These are phyloP conservation scores for Microctenopoma lineatum DNA, from an alignment of 2,797 vertebrate species.

Conservation along the genomic window DNA sequence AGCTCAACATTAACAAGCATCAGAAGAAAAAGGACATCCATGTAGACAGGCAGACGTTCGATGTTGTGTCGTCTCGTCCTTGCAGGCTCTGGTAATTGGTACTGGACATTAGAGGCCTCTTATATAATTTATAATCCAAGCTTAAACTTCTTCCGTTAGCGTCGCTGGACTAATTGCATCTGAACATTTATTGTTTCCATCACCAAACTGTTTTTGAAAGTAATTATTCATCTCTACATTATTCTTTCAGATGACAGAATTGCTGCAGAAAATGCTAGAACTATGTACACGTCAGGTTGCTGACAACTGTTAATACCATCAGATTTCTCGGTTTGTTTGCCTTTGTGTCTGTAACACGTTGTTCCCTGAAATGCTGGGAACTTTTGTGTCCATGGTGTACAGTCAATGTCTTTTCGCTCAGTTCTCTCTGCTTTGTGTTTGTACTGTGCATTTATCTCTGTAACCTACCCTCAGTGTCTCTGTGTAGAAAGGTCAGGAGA, in stretches of 20 bases:
- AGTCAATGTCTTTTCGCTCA: slow-evolving; percentile 46
- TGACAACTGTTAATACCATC: slow-evolving; percentile 10
- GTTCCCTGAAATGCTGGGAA: slow-evolving; percentile 43
- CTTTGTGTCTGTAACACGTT: slow-evolving; percentile 41
- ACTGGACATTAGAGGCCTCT: not conserved
- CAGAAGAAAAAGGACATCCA: slow-evolving; percentile 4
- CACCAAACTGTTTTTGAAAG: not conserved
- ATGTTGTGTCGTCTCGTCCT: not conserved
- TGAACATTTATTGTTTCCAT: slow-evolving; percentile 6
- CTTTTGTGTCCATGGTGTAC: slow-evolving; percentile 29
- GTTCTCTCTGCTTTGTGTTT: slow-evolving; percentile 22
- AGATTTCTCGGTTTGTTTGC: slow-evolving; percentile 36
- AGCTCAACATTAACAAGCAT: slow-evolving; percentile 31
- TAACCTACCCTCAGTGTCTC: not conserved
- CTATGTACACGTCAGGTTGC: not conserved
- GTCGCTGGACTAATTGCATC: slow-evolving; percentile 7
- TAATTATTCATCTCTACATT: not conserved
- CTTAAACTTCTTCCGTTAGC: not conserved
- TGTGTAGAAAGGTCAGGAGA: slow-evolving; percentile 11
- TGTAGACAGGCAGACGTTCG: not conserved
- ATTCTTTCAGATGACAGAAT: slow-evolving; percentile 17
- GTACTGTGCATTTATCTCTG: slow-evolving; percentile 31
- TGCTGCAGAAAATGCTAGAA: not conserved
- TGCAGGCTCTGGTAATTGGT: not conserved
- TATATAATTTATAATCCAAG: slow-evolving; percentile 20